Conservation (phyloP, 1,140 invertebrate genomes). For the Neotoxoptera formosana region DNA sequence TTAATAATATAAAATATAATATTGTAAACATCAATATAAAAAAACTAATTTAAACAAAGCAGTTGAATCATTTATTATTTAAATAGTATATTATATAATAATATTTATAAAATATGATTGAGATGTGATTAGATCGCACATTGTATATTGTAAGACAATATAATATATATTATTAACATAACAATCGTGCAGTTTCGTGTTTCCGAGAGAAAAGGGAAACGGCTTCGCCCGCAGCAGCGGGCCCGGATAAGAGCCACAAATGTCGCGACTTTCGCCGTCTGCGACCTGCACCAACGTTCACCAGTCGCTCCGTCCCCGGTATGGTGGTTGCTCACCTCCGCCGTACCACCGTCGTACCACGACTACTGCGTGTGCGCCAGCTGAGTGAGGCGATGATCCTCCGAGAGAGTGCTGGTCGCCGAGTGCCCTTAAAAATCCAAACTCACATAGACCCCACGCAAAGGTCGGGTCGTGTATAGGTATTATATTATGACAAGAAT, state of each 20-base stretch:
- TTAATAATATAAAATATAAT: too few relatives aligned
- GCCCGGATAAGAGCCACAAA: not conserved
- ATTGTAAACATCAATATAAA: not conserved
- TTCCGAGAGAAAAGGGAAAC: not conserved
- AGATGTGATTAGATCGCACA: not conserved
- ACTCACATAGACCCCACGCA: not conserved
- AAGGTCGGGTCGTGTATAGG: not conserved
- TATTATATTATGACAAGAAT: too few relatives aligned
- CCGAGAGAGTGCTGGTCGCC: not conserved
- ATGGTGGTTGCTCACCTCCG: too few relatives aligned
- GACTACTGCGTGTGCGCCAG: too few relatives aligned
- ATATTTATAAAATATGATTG: not conserved
- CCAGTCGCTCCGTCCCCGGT: too few relatives aligned
- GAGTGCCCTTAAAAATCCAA: not conserved
- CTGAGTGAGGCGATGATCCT: not conserved
- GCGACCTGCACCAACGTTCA: too few relatives aligned
- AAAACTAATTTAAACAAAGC: not conserved
- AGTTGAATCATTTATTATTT: not conserved
- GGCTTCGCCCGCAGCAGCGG: not conserved
- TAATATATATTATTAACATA: not conserved
- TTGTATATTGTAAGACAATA: not conserved
- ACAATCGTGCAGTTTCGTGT: not conserved
- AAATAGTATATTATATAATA: not conserved
- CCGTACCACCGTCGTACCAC: too few relatives aligned
- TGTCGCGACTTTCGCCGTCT: not conserved